Evolutionary conservation across 2,113 vertebrate species (phyloP).

Genomic region (Pelobates fuscus): DNA sequence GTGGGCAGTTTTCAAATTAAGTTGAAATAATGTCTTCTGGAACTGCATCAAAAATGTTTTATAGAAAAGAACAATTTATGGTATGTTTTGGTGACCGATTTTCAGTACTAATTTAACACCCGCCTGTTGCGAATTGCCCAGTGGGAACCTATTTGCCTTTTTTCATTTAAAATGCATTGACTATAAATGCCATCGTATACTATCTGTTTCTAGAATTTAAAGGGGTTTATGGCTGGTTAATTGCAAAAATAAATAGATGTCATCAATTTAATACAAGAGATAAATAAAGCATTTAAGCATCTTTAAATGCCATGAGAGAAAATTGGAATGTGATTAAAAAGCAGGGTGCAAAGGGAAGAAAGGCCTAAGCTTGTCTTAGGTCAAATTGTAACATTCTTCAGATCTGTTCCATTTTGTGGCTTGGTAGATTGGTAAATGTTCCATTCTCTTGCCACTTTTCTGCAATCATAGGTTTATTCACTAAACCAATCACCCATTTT

Average conservation of each 20-base stretch:
- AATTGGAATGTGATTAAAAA: constrained; percentile 35
- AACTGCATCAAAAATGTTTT: background rate
- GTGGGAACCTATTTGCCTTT: constrained; percentile 2
- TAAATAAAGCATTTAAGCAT: constrained; percentile 32
- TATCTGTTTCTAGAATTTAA: constrained; percentile 35
- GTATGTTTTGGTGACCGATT: background rate
- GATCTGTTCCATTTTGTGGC: too few species aligned
- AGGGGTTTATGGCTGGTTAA: constrained; percentile 43
- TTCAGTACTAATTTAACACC: background rate
- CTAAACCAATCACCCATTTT: too few species aligned
- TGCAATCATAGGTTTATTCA: too few species aligned
- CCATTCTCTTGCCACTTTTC: too few species aligned
- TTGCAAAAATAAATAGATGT: constrained; percentile 44
- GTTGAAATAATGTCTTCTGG: background rate
- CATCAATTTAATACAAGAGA: constrained; percentile 31
- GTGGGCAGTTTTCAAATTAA: background rate
- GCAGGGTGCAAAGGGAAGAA: background rate
- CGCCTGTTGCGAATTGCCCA: background rate
- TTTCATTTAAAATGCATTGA: constrained; percentile 18
- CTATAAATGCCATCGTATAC: constrained; percentile 11
- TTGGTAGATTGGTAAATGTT: too few species aligned
- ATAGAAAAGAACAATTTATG: background rate
- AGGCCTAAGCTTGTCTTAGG: too few species aligned
- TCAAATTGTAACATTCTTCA: too few species aligned
- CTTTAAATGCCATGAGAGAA: constrained; percentile 4